Percentiles rank a stretch among this genome's conserved stretches.
Evolutionary conservation across 2,113 vertebrate genomes (phyloP).

Genomic region (Chaenocephalus aceratus): DNA sequence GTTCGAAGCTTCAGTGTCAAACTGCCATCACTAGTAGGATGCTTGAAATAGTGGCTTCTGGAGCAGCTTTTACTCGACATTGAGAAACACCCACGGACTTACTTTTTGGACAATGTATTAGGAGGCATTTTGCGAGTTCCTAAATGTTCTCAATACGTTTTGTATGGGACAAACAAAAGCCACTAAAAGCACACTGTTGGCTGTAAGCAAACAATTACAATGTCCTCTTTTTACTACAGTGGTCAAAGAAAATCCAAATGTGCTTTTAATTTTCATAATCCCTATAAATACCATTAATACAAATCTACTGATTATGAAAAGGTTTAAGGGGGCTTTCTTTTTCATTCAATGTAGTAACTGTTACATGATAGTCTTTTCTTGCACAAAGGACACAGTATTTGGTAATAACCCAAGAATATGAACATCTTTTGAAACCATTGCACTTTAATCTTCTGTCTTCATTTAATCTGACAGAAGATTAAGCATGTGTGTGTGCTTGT

Average conservation of each 20-base stretch:
- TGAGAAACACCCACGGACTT: too few relatives aligned
- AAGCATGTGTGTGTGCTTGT: conserved; percentile 8
- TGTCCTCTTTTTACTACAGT: too few relatives aligned
- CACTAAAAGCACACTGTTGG: background rate
- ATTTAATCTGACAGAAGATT: conserved; percentile 38
- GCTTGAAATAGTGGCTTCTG: too few relatives aligned
- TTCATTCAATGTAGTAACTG: background rate
- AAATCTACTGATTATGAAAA: background rate
- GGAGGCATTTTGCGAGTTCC: background rate
- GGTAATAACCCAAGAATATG: too few relatives aligned
- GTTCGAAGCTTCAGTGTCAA: too few relatives aligned
- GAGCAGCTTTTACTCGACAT: too few relatives aligned
- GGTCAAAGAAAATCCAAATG: background rate
- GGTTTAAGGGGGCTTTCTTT: background rate
- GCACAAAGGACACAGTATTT: too few relatives aligned
- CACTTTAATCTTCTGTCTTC: background rate
- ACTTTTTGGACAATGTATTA: background rate
- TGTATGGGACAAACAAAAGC: conserved; percentile 20
- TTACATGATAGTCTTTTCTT: background rate
- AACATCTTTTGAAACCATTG: background rate
- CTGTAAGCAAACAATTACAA: too few relatives aligned
- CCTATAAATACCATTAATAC: background rate
- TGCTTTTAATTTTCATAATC: background rate
- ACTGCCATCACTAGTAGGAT: too few relatives aligned
- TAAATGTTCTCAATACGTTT: conserved; percentile 31